Percentiles rank a stretch among this genome's conserved stretches.
phyloP scores from a whole-genome alignment of 2,888 invertebrate species.

The Andrena chrysosceles region DNA sequence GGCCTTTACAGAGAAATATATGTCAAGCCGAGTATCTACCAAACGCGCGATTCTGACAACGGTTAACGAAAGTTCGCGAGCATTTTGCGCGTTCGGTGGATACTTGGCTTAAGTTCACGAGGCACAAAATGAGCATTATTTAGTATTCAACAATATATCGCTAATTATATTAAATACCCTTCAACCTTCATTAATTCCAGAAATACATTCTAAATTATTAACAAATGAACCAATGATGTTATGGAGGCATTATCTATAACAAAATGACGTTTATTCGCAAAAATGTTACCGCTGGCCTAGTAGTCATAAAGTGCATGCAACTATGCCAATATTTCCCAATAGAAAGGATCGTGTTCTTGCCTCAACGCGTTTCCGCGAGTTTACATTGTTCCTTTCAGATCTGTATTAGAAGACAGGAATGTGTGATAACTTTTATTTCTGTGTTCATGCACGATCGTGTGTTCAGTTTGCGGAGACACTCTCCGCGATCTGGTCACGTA shows the following conservation, averaged over 20 bases:
- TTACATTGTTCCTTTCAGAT: neutral
- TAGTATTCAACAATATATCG: too few relatives aligned
- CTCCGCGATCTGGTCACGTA: constrained; percentile 6
- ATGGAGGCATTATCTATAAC: neutral
- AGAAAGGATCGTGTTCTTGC: neutral
- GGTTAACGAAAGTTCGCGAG: too few relatives aligned
- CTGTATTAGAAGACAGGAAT: neutral
- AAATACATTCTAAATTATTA: too few relatives aligned
- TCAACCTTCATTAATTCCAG: too few relatives aligned
- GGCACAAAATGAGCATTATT: too few relatives aligned
- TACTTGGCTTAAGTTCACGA: too few relatives aligned
- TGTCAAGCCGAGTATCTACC: too few relatives aligned
- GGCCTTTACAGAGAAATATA: too few relatives aligned
- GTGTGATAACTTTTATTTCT: neutral
- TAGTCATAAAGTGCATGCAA: neutral
- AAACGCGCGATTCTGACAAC: too few relatives aligned
- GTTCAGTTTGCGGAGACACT: neutral
- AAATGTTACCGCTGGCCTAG: neutral
- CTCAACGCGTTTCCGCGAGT: neutral
- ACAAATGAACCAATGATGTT: too few relatives aligned
- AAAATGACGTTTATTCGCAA: neutral
- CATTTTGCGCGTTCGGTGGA: too few relatives aligned
- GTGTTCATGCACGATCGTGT: neutral
- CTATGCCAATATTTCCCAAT: neutral
- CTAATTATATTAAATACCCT: too few relatives aligned